Evolutionary conservation across 1,140 invertebrate species (phyloP).

Genomic region (Drosophila littoralis): DNA sequence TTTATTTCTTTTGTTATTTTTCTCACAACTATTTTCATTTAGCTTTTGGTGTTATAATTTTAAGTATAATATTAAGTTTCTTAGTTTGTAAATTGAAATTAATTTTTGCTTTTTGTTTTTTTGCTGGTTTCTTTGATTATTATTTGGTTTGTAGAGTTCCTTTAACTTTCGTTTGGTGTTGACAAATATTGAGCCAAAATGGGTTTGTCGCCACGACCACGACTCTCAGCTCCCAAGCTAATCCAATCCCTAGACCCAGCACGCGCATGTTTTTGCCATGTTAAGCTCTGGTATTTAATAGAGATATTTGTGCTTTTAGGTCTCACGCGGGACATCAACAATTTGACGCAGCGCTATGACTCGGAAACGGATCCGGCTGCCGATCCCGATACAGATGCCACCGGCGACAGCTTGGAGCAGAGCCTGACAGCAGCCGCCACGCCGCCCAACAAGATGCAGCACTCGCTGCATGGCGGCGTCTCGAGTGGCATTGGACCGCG

Average conservation of each 20-base stretch:
- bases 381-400: conserved; percentile 88
- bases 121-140: conserved; percentile 14
- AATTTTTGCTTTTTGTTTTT: conserved; percentile 16
- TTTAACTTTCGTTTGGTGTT: conserved; percentile 41
- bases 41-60: conserved; percentile 23
- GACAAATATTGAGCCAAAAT: conserved; percentile 58
- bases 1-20: conserved; percentile 1
- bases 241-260: conserved; percentile 36
- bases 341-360: conserved; percentile 84
- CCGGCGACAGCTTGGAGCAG: conserved; percentile 77
- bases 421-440: conserved; percentile 39
- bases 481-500: conserved; percentile 69
- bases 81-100: conserved; percentile 5
- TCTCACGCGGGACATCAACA: conserved; percentile 78
- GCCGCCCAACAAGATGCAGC: conserved; percentile 72
- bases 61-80: background rate
- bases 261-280: conserved; percentile 43
- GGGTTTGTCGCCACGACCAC: conserved; percentile 42
- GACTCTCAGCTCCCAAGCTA: conserved; percentile 30
- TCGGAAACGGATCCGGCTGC: conserved; percentile 87
- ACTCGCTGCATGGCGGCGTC: conserved; percentile 76
- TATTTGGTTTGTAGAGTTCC: conserved; percentile 20
- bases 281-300: conserved; percentile 2
- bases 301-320: conserved; percentile 41
- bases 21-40: conserved; percentile 6